A percentile compares a stretch with the other conserved stretches of the same genome.
phyloP scores from a whole-genome alignment of 37 sponge, comb jelly and placozoan genomes.

The Aphrocallistes beatrix region DNA sequence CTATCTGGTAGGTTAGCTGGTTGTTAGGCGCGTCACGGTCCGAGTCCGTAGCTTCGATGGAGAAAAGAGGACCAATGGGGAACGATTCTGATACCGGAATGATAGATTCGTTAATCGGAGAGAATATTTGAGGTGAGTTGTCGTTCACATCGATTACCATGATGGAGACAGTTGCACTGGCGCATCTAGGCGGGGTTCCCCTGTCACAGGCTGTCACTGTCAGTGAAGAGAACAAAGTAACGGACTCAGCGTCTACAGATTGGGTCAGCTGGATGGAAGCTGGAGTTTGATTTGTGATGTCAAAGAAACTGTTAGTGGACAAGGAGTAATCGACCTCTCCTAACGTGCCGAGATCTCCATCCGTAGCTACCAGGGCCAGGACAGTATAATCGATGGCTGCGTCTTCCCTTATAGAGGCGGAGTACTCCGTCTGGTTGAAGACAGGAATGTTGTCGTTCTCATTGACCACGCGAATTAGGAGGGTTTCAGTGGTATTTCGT shows the following conservation, averaged over 20 bases:
- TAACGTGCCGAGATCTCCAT: background rate
- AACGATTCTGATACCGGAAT: slow-evolving; percentile 20
- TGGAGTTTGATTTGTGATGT: background rate
- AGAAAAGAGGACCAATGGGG: background rate
- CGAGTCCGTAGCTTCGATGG: background rate
- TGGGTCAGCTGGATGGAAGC: background rate
- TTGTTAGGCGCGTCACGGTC: background rate
- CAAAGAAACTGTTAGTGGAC: background rate
- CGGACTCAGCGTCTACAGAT: background rate
- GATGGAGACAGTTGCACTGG: slow-evolving; percentile 19
- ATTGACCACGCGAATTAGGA: slow-evolving; percentile 26
- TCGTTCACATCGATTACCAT: slow-evolving; percentile 48
- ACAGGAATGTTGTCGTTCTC: slow-evolving; percentile 60
- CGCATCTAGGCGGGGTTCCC: slow-evolving; percentile 21
- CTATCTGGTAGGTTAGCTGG: background rate
- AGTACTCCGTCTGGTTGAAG: slow-evolving; percentile 18
- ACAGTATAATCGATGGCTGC: background rate
- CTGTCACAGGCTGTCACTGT: slow-evolving; percentile 37
- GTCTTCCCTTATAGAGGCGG: background rate
- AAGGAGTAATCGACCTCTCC: background rate
- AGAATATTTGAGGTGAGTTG: slow-evolving; percentile 37
- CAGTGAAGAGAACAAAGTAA: background rate
- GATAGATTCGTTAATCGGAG: background rate
- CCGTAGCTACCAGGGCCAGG: background rate
- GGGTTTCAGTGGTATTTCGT: background rate